A percentile compares a stretch with the other conserved stretches of the same genome.
These are phyloP conservation scores for Patella caerulea DNA, from an alignment of 2,888 invertebrate species.

Conservation along the genomic window DNA sequence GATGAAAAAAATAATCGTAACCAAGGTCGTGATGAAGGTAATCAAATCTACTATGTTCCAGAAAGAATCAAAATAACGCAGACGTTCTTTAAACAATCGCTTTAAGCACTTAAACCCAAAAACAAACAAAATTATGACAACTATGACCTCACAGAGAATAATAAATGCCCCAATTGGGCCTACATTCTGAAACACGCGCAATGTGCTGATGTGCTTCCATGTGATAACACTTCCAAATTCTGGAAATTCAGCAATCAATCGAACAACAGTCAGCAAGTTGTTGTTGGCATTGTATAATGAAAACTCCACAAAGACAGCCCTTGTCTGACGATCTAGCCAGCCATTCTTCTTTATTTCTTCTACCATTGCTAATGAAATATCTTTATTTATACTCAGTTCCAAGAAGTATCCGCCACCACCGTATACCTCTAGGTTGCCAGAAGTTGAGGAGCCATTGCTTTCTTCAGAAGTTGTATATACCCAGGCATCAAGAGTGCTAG, in stretches of 20 bases:
- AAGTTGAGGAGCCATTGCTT: slow-evolving; percentile 41
- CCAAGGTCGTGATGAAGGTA: slow-evolving; percentile 64
- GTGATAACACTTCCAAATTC: slow-evolving; percentile 50
- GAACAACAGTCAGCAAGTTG: slow-evolving; percentile 54
- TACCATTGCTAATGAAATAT: slow-evolving; percentile 33
- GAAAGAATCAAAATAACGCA: slow-evolving; percentile 63
- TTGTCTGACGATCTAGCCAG: slow-evolving; percentile 62
- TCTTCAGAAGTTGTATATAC: slow-evolving; percentile 33
- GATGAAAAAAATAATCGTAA: slow-evolving; percentile 61
- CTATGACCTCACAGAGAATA: slow-evolving; percentile 44
- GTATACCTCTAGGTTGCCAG: slow-evolving; percentile 45
- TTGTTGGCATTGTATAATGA: slow-evolving; percentile 62
- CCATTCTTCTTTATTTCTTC: slow-evolving; percentile 39
- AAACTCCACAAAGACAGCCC: slow-evolving; percentile 64
- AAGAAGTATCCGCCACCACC: slow-evolving; percentile 50
- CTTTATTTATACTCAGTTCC: slow-evolving; percentile 37
- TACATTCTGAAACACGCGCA: slow-evolving; percentile 25
- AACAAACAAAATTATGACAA: slow-evolving; percentile 35
- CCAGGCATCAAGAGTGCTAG: slow-evolving; percentile 42
- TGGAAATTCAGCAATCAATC: slow-evolving; percentile 56
- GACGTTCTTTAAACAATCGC: slow-evolving; percentile 39
- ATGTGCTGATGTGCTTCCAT: slow-evolving; percentile 18
- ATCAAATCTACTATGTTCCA: slow-evolving; percentile 71
- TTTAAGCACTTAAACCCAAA: slow-evolving; percentile 37
- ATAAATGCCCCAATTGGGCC: slow-evolving; percentile 43